phyloP scores from a whole-genome alignment of 1,140 invertebrate species.

The Drosophila albomicans region DNA sequence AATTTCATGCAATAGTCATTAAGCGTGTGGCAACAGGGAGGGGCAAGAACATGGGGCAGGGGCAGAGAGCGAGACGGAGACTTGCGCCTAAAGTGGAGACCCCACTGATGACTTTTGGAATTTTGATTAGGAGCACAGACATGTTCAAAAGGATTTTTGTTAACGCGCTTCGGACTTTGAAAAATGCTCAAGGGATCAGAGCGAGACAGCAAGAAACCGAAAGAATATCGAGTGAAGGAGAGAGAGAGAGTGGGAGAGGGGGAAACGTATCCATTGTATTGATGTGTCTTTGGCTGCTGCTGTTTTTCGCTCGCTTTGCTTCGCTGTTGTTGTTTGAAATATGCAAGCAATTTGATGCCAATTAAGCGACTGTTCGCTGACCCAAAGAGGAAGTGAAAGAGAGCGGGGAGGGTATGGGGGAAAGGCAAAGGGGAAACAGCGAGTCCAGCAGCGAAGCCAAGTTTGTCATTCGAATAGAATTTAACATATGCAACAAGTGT shows the following conservation, averaged over 20 bases:
- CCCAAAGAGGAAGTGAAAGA: not conserved
- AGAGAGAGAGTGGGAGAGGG: not conserved
- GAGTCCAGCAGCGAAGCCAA: slow-evolving; percentile 12
- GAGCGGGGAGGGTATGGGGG: slow-evolving; percentile 8
- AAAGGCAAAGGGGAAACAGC: slow-evolving; percentile 14
- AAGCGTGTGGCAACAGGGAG: slow-evolving; percentile 38
- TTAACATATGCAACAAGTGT: slow-evolving; percentile 47
- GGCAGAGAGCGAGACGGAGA: not conserved
- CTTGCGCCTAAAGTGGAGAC: slow-evolving; percentile 60
- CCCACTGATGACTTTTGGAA: slow-evolving; percentile 79
- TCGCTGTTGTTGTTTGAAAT: slow-evolving; percentile 59
- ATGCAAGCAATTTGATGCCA: slow-evolving; percentile 80
- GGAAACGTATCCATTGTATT: slow-evolving; percentile 66
- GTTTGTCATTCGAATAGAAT: slow-evolving; percentile 34
- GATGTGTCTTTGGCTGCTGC: slow-evolving; percentile 58
- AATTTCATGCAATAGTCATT: slow-evolving; percentile 78
- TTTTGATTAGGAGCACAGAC: slow-evolving; percentile 83
- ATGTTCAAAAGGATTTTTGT: slow-evolving; percentile 83
- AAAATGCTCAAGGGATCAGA: slow-evolving; percentile 55
- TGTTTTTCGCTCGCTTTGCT: not conserved
- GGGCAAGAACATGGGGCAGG: not conserved
- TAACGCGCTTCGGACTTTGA: slow-evolving; percentile 81
- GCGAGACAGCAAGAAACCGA: not conserved
- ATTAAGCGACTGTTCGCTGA: slow-evolving; percentile 59
- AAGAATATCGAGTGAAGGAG: not conserved